These are phyloP conservation scores for Cydia strobilella DNA, from an alignment of 1,140 invertebrate species.

Conservation along the genomic window DNA sequence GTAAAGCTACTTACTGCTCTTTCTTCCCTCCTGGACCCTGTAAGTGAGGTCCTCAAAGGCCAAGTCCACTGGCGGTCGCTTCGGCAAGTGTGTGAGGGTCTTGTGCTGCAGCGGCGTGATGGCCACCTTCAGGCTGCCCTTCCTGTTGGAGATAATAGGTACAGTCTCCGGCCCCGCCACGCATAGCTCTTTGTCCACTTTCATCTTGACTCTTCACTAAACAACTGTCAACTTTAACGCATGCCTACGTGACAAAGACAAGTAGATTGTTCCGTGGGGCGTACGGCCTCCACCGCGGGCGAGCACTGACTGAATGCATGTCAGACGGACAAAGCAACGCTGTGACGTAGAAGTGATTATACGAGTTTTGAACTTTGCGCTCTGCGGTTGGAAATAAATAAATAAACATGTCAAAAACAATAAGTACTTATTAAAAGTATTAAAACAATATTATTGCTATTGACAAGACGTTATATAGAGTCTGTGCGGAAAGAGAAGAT, in stretches of 20 bases:
- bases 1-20: conserved; percentile 85
- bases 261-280: conserved; percentile 38
- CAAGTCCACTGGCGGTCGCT: conserved; percentile 92
- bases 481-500: too few species aligned
- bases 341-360: conserved; percentile 47
- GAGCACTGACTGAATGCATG: conserved; percentile 54
- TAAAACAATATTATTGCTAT: background rate
- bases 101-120: conserved; percentile 86
- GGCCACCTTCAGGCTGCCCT: conserved; percentile 82
- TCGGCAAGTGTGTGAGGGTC: conserved; percentile 90
- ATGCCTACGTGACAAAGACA: conserved; percentile 69
- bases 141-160: conserved; percentile 76
- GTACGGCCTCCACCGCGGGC: conserved; percentile 48
- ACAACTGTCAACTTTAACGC: conserved; percentile 47
- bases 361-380: conserved; percentile 63
- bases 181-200: conserved; percentile 63
- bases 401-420: conserved; percentile 17
- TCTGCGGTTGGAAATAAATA: conserved; percentile 22
- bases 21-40: conserved; percentile 89
- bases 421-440: conserved; percentile 6
- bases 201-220: conserved; percentile 60
- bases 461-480: too few species aligned
- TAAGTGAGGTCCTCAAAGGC: conserved; percentile 92
- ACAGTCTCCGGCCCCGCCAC: conserved; percentile 63
- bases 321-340: conserved; percentile 32